These are phyloP conservation scores for Cerceris ruficornis DNA, from an alignment of 2,888 invertebrate genomes.

Conservation along the genomic window DNA sequence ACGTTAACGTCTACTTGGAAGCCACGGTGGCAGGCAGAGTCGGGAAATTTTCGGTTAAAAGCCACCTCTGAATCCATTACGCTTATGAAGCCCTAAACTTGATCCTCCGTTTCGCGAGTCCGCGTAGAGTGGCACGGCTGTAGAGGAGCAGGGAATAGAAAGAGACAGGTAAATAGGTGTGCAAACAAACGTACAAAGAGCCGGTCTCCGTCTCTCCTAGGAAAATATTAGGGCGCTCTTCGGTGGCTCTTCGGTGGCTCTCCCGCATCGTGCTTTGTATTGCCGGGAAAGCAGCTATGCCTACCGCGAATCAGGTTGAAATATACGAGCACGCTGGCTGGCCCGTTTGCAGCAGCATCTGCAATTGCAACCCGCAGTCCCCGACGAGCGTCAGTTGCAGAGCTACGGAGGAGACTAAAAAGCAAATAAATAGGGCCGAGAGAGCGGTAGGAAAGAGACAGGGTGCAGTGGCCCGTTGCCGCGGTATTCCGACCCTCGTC, in stretches of 20 bases:
- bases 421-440: constrained; percentile 51
- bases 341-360: constrained; percentile 53
- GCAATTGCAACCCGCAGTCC: constrained; percentile 51
- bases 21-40: not conserved
- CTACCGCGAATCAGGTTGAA: constrained; percentile 66
- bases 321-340: constrained; percentile 49
- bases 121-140: not conserved
- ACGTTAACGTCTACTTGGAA: not conserved
- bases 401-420: constrained; percentile 33
- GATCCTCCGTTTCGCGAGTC: constrained; percentile 21
- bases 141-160: not conserved
- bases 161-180: constrained; percentile 19
- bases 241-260: constrained; percentile 42
- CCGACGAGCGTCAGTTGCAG: constrained; percentile 28
- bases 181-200: constrained; percentile 50
- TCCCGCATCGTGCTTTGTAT: constrained; percentile 70
- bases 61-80: constrained; percentile 29
- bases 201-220: constrained; percentile 37
- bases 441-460: constrained; percentile 31
- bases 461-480: constrained; percentile 15
- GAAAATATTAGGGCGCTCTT: constrained; percentile 67
- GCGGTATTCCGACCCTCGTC: constrained; percentile 49
- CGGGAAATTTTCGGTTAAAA: constrained; percentile 12
- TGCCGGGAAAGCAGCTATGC: constrained; percentile 59
- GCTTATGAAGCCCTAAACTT: constrained; percentile 40